Evolutionary conservation across 1,140 invertebrate species (phyloP).

Genomic region (Tribolium madens): DNA sequence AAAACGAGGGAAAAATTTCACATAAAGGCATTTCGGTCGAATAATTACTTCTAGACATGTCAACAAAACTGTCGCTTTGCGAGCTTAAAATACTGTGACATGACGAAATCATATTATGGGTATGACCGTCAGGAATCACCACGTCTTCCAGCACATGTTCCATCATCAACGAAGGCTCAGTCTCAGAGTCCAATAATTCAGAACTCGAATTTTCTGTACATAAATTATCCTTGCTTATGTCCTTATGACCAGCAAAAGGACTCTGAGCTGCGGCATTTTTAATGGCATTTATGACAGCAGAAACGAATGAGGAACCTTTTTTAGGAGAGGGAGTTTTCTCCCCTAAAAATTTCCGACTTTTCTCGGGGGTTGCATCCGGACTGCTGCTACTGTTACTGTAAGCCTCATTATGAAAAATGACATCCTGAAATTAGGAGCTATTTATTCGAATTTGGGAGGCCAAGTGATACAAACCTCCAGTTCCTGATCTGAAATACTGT

Average conservation of each 20-base stretch:
- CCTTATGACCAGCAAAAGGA: constrained; percentile 64
- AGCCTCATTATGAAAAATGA: constrained; percentile 81
- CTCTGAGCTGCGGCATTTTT: constrained; percentile 71
- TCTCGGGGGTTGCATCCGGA: constrained; percentile 72
- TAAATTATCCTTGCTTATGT: constrained; percentile 57
- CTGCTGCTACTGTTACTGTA: constrained; percentile 74
- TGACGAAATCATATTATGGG: constrained; percentile 77
- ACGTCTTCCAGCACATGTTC: constrained; percentile 79
- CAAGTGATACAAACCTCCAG: constrained; percentile 71
- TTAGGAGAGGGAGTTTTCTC: constrained; percentile 70
- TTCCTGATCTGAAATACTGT: constrained; percentile 81
- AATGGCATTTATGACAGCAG: constrained; percentile 77
- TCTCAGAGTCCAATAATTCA: constrained; percentile 81
- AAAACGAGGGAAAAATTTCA: constrained; percentile 63
- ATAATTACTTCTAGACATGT: constrained; percentile 69
- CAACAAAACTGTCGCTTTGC: constrained; percentile 74
- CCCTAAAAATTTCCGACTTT: constrained; percentile 66
- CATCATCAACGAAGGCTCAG: constrained; percentile 83
- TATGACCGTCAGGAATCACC: constrained; percentile 73
- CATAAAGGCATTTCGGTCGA: constrained; percentile 65
- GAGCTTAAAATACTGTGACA: constrained; percentile 63
- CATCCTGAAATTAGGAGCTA: constrained; percentile 67
- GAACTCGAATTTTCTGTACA: constrained; percentile 56
- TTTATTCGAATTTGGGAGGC: not conserved
- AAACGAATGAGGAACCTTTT: constrained; percentile 74